These are phyloP conservation scores for Empis livida DNA, from an alignment of 2,888 invertebrate species.

Conservation along the genomic window DNA sequence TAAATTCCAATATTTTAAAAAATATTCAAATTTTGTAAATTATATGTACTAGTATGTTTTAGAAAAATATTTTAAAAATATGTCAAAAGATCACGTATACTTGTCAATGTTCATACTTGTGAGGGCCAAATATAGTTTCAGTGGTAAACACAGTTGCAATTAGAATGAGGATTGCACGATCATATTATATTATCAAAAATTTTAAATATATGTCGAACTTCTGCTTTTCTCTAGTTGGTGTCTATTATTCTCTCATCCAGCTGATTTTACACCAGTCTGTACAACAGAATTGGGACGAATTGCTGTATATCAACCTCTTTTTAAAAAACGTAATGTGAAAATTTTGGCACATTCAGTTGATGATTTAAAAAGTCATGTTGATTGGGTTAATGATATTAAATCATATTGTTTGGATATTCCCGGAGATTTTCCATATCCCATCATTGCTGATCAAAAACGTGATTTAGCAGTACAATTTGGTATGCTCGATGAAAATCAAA, in stretches of 20 bases:
- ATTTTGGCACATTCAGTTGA: constrained; percentile 72
- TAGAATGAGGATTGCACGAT: no score
- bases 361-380: constrained; percentile 54
- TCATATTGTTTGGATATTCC: constrained; percentile 55
- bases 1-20: no score
- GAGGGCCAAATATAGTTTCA: no score
- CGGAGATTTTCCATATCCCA: constrained; percentile 66
- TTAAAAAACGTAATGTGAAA: constrained; percentile 57
- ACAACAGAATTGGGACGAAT: constrained; percentile 74
- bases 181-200: no score
- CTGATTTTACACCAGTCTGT: constrained; percentile 82
- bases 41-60: no score
- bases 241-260: constrained; percentile 75
- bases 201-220: no score
- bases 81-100: no score
- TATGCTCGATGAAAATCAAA: constrained; percentile 66
- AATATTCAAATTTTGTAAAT: no score
- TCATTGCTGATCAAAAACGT: constrained; percentile 64
- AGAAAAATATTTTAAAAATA: no score
- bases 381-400: constrained; percentile 66
- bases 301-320: constrained; percentile 54
- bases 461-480: constrained; percentile 58
- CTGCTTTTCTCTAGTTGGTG: no score
- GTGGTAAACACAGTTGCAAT: no score
- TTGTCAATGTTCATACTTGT: no score